Conservation (phyloP, 2,797 vertebrate genomes). For the Hoplostethus mediterraneus region DNA sequence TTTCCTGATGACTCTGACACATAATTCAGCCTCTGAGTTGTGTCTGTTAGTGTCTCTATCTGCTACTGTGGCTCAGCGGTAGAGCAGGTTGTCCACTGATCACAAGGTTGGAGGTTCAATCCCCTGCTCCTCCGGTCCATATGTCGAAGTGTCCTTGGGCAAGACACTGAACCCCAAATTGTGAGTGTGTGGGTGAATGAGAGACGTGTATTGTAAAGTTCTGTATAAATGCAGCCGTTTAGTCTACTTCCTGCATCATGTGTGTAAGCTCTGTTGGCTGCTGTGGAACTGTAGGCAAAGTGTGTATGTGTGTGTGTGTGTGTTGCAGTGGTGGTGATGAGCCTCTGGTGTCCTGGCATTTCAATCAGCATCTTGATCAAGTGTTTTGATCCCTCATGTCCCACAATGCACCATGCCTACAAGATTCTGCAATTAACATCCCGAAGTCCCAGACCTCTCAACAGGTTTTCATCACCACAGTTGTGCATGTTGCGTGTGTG, state of each 20-base stretch:
- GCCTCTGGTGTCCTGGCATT: slow-evolving; percentile 56
- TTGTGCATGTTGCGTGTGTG: slow-evolving; percentile 25
- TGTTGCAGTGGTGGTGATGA: slow-evolving; percentile 8
- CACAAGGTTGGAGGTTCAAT: no score
- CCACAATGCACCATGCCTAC: slow-evolving; percentile 58
- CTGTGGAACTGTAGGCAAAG: no score
- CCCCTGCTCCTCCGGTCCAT: no score
- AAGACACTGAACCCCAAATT: no score
- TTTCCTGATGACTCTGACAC: slow-evolving; percentile 31
- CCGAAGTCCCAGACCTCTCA: slow-evolving; percentile 51
- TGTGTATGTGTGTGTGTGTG: background rate
- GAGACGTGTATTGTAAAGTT: no score
- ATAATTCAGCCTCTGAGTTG: slow-evolving; percentile 48
- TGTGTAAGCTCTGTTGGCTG: no score
- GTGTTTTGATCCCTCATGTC: slow-evolving; percentile 44
- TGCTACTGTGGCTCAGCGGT: background rate
- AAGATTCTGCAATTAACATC: slow-evolving; percentile 58
- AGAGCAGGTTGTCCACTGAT: no score
- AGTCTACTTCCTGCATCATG: no score
- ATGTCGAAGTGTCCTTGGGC: no score
- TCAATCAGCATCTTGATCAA: slow-evolving; percentile 67
- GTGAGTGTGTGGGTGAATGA: no score
- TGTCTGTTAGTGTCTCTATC: slow-evolving; percentile 2
- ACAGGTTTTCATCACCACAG: slow-evolving; percentile 50
- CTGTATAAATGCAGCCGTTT: no score